Conservation (phyloP, 2,113 vertebrate genomes). For the Pseudolaguvia tuberculata region DNA sequence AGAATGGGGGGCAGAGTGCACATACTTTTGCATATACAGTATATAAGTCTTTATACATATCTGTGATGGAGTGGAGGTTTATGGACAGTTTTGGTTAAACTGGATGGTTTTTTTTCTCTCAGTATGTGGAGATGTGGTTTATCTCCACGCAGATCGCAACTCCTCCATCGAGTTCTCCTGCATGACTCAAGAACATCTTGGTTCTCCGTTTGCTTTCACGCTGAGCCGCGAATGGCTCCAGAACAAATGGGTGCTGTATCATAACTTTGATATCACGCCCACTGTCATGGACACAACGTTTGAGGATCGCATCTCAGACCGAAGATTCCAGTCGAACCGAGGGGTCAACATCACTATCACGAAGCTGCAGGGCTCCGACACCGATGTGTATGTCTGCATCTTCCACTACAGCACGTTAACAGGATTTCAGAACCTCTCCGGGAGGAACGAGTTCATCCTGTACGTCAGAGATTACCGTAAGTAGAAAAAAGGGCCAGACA, state of each 20-base stretch:
- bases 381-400: conserved; percentile 61
- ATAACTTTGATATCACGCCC: accelerated
- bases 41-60: too few species aligned
- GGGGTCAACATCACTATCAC: conserved; percentile 56
- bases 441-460: conserved; percentile 55
- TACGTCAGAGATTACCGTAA: conserved; percentile 55
- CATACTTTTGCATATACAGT: too few species aligned
- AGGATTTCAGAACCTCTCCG: neutral
- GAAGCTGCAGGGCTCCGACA: conserved; percentile 54
- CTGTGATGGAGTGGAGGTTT: too few species aligned
- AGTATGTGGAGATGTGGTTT: conserved; percentile 46
- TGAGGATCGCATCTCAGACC: conserved; percentile 43
- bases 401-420: conserved; percentile 31
- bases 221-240: conserved; percentile 55
- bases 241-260: conserved; percentile 42
- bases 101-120: neutral
- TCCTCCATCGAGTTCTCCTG: conserved; percentile 56
- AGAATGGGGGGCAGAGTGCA: too few species aligned
- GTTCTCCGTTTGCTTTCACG: conserved; percentile 39
- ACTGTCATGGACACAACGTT: accelerated
- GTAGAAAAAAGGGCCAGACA: too few species aligned
- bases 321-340: conserved; percentile 4
- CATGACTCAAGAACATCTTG: accelerated
- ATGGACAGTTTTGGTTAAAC: too few species aligned
- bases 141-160: conserved; percentile 49